phyloP scores from a whole-genome alignment of 2,888 invertebrate species.

The Aspidapion aeneum region DNA sequence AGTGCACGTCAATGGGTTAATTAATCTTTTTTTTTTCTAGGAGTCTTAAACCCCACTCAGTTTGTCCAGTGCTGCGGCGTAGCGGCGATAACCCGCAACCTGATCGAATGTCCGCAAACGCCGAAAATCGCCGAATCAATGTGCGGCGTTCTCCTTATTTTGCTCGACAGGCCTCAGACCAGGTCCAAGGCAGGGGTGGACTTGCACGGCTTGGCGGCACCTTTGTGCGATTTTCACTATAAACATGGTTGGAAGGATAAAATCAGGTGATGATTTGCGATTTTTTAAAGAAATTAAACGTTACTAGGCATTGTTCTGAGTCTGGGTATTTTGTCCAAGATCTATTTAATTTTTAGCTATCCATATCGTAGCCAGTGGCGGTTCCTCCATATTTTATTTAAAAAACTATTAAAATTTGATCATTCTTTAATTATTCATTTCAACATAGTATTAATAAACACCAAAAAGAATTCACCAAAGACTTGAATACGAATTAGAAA shows the following conservation, averaged over 20 bases:
- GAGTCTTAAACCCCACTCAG: conserved; percentile 76
- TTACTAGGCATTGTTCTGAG: no score
- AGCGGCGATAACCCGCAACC: conserved; percentile 74
- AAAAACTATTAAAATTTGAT: no score
- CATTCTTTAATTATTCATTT: no score
- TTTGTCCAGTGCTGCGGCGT: conserved; percentile 82
- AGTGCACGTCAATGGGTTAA: no score
- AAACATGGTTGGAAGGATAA: conserved; percentile 68
- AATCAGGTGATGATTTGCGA: conserved; percentile 54
- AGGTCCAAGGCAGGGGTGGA: conserved; percentile 73
- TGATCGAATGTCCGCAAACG: conserved; percentile 75
- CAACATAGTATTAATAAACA: no score
- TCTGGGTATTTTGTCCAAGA: no score
- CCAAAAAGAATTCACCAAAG: no score
- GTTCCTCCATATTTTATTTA: no score
- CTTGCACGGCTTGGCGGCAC: conserved; percentile 84
- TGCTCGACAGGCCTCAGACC: conserved; percentile 81
- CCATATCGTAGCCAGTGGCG: no score
- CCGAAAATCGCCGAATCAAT: conserved; percentile 89
- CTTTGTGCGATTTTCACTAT: conserved; percentile 90
- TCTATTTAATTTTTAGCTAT: no score
- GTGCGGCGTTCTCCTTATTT: conserved; percentile 79
- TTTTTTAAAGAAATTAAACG: conserved; percentile 1
- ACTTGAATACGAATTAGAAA: no score
- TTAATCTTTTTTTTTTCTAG: conserved; percentile 42